Base-by-base conservation (phyloP, 1,140 invertebrate species). In the Zaprionus nigranus region DNA sequence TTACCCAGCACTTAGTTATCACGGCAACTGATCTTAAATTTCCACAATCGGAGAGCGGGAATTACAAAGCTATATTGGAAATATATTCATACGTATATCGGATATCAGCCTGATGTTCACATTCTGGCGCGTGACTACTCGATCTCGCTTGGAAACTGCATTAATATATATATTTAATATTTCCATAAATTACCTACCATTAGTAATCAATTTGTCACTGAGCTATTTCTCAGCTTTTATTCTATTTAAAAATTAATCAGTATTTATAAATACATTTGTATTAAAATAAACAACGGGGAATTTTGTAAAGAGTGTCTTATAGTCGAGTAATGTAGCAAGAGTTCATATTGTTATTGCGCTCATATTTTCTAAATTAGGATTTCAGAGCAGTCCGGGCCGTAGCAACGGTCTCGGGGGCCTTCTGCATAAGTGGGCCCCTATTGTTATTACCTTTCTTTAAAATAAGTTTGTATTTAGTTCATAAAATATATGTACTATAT, bases 11-110 rank as follows among this genome's bases (percentile, higher is more conserved):
- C 12, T 68, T 36, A 28, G 20, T 68, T 74, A 74, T 74, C 71
- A 28, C 51, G 20, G 12, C 9, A n/a, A 24, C 17, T 69, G 51
- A 75, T 70, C 72, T 70, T 5, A 68, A 74, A 74, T 63, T 64
- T 64, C 54, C 69, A 38, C 24, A 4, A 34, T 28, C 28, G 9
- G 9, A 54, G 3, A 15, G 43, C 43, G 71, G 71, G 66, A 74
- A 74, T 57, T 62, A 69, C 71, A 49, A 28, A 28, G 64, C 22
- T 46, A 68, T 26, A 34, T 7, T 17, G 46, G 9, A 65, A 51
- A 15, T n/a, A 43, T 30, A 56, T 5, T 13, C 57, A 60, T 51
- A 20, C 49, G 60, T 43, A 22, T 11, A 73, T 43, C 28, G 9
- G 22, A 56, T 56, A 56, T 68, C 28, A 46, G 56, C 20, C 34